phyloP scores from a whole-genome alignment of 2,113 vertebrate species.

The Hippocampus zosterae region DNA sequence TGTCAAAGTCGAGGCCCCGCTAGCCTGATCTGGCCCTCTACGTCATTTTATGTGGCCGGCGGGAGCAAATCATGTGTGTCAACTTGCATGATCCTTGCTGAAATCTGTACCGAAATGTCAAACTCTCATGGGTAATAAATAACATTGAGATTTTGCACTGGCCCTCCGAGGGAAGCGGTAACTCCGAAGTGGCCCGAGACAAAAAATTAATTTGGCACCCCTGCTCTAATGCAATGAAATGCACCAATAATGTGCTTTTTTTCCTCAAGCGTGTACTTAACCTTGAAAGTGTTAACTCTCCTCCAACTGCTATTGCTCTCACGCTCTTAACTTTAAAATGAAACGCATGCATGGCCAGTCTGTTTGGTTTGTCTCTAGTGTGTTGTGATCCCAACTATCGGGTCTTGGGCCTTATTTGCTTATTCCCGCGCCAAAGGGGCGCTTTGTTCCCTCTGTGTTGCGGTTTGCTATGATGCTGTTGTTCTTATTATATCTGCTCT shows the following conservation, averaged over 20 bases:
- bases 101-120: too few relatives aligned
- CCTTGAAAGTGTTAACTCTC: slow-evolving; percentile 33
- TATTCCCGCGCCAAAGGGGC: slow-evolving; percentile 28
- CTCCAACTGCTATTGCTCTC: slow-evolving; percentile 50
- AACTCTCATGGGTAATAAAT: too few relatives aligned
- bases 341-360: slow-evolving; percentile 63
- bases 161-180: too few relatives aligned
- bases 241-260: not conserved
- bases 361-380: slow-evolving; percentile 38
- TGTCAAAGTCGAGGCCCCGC: too few relatives aligned
- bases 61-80: too few relatives aligned
- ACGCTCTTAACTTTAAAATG: slow-evolving; percentile 47
- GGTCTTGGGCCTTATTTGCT: slow-evolving; percentile 45
- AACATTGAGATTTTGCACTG: too few relatives aligned
- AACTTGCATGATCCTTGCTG: too few relatives aligned
- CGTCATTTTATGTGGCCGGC: too few relatives aligned
- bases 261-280: not conserved
- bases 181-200: too few relatives aligned
- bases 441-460: slow-evolving; percentile 1
- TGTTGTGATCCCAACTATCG: slow-evolving; percentile 42
- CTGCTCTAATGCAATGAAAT: too few relatives aligned
- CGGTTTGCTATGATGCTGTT: slow-evolving; percentile 26
- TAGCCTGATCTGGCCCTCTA: too few relatives aligned
- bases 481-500: slow-evolving; percentile 9
- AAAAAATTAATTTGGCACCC: not conserved